Evolutionary conservation across 35 echinoderm and acorn worm species (phyloP), one percentile per base, ranked within the genome.

Genomic region (Acanthaster planci): DNA sequence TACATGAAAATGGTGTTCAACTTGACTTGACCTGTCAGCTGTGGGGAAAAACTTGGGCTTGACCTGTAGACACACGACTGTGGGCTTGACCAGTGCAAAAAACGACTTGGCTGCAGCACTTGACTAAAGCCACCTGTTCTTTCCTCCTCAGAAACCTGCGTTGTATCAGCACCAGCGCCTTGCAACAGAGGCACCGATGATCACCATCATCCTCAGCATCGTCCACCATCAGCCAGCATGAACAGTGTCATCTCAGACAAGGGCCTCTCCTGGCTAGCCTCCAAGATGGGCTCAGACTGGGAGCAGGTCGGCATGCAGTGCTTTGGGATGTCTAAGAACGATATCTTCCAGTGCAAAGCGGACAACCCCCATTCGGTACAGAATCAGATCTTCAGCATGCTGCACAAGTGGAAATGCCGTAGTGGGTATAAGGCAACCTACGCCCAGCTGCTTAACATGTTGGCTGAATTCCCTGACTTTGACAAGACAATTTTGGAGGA

Each of bases 351-450:
- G 64, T 72, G 64, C 9, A 72, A 72, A 26, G 64, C 29, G 42
- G 59, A 67, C 59, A 67, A 67, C 23, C 59, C 59, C 30, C 23
- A 7, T n/a, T 19, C 59, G 1, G 59, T 67, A 8, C 59, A 67
- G 1, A 31, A 67, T 8, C 59, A 67, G 59, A 67, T 67, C 21
- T 67, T 67, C 59, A n/a, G 7, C 5, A 19, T 67, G 59, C 1
- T 67, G 30, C 8, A 67, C 59, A 67, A 67, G 30, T 67, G 59
- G 59, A 67, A n/a, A 67, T 67, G 59, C n/a, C 59, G 59, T 8
- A 31, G 30, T 8, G 8, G 59, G 16, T 31, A 7, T n/a, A 67
- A 22, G 12, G 59, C n/a, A 27, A 67, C 59, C 30, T n/a, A 67
- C 8, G 59, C n/a, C 16, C n/a, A 7, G 59, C 30, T 67, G 30